These are phyloP conservation scores for Beaufortia kweichowensis DNA, from an alignment of 2,113 vertebrate genomes.

Conservation along the genomic window DNA sequence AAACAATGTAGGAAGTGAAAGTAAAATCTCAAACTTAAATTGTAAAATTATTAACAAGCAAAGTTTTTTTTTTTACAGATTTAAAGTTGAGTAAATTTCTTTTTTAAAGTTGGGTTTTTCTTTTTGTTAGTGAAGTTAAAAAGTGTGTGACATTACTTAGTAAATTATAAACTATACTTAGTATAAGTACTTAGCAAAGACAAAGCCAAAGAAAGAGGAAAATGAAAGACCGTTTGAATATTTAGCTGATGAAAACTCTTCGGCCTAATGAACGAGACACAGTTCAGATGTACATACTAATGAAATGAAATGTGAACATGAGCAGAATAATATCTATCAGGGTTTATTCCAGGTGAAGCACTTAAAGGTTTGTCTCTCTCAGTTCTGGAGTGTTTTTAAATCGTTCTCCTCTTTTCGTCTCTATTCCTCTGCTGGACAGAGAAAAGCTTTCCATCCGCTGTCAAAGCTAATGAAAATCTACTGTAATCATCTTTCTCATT, in stretches of 20 bases:
- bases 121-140: too few relatives aligned
- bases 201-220: slow-evolving; percentile 25
- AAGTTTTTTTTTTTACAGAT: too few relatives aligned
- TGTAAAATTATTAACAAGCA: too few relatives aligned
- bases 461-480: neutral
- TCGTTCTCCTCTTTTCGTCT: slow-evolving; percentile 35
- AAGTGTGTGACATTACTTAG: too few relatives aligned
- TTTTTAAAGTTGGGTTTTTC: too few relatives aligned
- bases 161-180: too few relatives aligned
- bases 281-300: slow-evolving; percentile 59
- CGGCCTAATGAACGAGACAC: slow-evolving; percentile 25
- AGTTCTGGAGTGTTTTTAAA: slow-evolving; percentile 56
- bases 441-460: neutral
- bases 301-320: too few relatives aligned
- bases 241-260: slow-evolving; percentile 50
- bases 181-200: slow-evolving; percentile 16
- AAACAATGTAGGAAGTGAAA: too few relatives aligned
- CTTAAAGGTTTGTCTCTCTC: slow-evolving; percentile 60
- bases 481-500: neutral
- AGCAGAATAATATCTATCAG: too few relatives aligned
- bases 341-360: slow-evolving; percentile 55
- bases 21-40: too few relatives aligned
- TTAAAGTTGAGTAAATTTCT: too few relatives aligned
- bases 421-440: slow-evolving; percentile 35
- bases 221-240: slow-evolving; percentile 50